These are phyloP conservation scores for Tenthredo distinguenda DNA, from an alignment of 2,888 invertebrate species.

Conservation along the genomic window DNA sequence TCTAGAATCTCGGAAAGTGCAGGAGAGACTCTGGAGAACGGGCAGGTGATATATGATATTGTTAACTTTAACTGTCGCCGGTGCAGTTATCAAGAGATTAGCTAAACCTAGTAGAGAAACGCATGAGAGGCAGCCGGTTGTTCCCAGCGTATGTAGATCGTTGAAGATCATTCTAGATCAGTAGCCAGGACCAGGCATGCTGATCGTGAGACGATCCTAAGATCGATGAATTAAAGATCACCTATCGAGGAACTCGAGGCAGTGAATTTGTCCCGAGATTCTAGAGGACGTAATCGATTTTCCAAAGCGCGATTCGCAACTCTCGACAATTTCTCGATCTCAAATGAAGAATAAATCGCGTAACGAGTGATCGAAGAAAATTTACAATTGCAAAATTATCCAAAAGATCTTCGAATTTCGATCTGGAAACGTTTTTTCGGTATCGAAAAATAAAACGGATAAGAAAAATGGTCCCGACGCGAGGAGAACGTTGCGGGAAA, in stretches of 20 bases:
- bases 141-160: conserved; percentile 68
- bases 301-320: not conserved
- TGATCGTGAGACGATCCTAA: conserved; percentile 70
- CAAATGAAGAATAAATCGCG: not conserved
- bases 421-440: not conserved
- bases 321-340: not conserved
- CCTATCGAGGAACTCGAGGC: conserved; percentile 47
- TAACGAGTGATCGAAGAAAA: not conserved
- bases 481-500: not conserved
- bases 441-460: not conserved
- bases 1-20: conserved; percentile 34
- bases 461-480: not conserved
- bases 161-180: conserved; percentile 64
- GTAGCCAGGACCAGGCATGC: conserved; percentile 63
- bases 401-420: not conserved
- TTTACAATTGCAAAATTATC: not conserved
- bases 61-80: conserved; percentile 47
- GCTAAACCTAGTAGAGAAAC: not conserved
- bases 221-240: conserved; percentile 71
- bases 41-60: conserved; percentile 46
- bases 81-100: conserved; percentile 42
- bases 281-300: conserved; percentile 44
- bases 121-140: conserved; percentile 8
- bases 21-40: not conserved
- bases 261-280: conserved; percentile 50